These are phyloP conservation scores for Caenorhabditis japonica DNA, from an alignment of 2,888 invertebrate genomes.

Conservation along the genomic window DNA sequence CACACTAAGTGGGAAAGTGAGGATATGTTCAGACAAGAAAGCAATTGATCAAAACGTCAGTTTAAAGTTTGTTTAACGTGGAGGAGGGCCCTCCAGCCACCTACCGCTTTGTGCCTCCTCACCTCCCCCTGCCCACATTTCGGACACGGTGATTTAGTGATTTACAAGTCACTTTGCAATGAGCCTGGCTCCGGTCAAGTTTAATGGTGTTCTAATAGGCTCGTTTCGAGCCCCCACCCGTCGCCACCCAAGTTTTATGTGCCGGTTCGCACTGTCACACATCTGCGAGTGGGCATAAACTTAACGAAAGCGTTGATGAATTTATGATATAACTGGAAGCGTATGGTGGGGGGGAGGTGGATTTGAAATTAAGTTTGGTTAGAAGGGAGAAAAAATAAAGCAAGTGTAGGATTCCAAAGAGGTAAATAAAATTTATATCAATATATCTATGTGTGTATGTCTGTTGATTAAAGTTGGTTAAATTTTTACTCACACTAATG, in stretches of 20 bases:
- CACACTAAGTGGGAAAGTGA: slow-evolving; percentile 42
- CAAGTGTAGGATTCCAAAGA: too few species aligned
- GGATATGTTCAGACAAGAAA: slow-evolving; percentile 53
- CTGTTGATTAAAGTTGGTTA: too few species aligned
- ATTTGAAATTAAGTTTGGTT: slow-evolving; percentile 4
- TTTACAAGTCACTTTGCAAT: slow-evolving; percentile 35
- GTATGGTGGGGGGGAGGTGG: slow-evolving; percentile 2
- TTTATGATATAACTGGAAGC: slow-evolving; percentile 45
- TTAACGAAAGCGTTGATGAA: slow-evolving; percentile 44
- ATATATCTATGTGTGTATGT: too few species aligned
- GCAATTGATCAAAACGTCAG: slow-evolving; percentile 66
- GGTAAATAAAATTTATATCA: too few species aligned
- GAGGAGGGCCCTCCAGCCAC: slow-evolving; percentile 22
- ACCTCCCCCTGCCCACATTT: slow-evolving; percentile 18
- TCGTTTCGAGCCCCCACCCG: too few species aligned
- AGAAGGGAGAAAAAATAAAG: not conserved
- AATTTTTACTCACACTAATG: too few species aligned
- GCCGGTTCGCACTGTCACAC: slow-evolving; percentile 19
- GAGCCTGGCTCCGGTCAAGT: slow-evolving; percentile 24
- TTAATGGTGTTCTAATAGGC: slow-evolving; percentile 44
- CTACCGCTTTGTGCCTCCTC: slow-evolving; percentile 33
- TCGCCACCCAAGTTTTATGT: slow-evolving; percentile 31
- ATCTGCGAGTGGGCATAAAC: slow-evolving; percentile 31
- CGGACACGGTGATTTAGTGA: slow-evolving; percentile 52
- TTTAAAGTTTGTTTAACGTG: slow-evolving; percentile 69